Evolutionary conservation across 2,113 vertebrate species (phyloP).

Genomic region (Sceloporus undulatus): DNA sequence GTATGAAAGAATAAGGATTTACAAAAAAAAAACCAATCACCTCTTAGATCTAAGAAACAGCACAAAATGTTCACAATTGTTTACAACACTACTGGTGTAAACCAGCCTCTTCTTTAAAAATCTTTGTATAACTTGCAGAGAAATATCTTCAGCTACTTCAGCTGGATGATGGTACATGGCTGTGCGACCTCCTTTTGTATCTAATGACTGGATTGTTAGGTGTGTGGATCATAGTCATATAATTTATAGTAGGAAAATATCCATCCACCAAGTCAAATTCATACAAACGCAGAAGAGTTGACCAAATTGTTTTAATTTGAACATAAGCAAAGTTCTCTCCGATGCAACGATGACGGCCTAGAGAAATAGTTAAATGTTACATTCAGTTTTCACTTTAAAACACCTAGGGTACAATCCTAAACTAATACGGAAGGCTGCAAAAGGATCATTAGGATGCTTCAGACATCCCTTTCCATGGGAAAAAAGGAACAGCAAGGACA

Average conservation of each 20-base stretch:
- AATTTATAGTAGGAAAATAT: slow-evolving; percentile 95
- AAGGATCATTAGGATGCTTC: neutral
- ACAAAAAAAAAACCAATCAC: neutral
- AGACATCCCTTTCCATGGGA: neutral
- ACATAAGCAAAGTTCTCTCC: slow-evolving; percentile 98
- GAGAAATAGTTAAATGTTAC: slow-evolving; percentile 30
- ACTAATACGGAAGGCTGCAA: neutral
- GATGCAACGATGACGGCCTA: slow-evolving; percentile 97
- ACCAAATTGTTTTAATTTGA: slow-evolving; percentile 99
- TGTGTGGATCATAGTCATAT: slow-evolving; percentile 98
- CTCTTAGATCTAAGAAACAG: neutral
- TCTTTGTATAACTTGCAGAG: slow-evolving; percentile 29
- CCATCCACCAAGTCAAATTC: slow-evolving; percentile 92
- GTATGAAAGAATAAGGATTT: neutral
- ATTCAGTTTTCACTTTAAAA: neutral
- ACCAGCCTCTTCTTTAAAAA: neutral
- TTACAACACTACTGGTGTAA: slow-evolving; percentile 39
- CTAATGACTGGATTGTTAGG: slow-evolving; percentile 91
- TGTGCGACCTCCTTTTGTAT: slow-evolving; percentile 84
- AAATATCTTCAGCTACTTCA: slow-evolving; percentile 46
- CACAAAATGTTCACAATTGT: slow-evolving; percentile 9
- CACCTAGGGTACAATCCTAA: neutral
- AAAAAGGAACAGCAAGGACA: too few relatives aligned
- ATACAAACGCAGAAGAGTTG: slow-evolving; percentile 91
- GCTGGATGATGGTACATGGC: slow-evolving; percentile 22